Evolutionary conservation across 2,113 vertebrate species (phyloP).

Genomic region (Trematocara variabile): DNA sequence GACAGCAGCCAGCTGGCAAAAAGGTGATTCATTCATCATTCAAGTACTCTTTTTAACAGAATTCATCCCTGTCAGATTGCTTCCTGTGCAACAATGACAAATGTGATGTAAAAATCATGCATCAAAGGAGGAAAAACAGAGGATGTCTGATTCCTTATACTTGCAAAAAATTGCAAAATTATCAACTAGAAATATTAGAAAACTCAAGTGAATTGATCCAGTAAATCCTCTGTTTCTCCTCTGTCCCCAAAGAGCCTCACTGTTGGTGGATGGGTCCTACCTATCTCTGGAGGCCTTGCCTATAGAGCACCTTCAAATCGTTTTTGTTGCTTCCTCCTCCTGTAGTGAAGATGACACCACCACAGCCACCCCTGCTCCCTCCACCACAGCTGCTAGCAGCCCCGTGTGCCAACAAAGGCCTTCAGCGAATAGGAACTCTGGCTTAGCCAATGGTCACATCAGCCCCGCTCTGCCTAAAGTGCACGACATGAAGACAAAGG

Average conservation of each 20-base stretch:
- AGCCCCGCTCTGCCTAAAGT: neutral
- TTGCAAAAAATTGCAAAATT: neutral
- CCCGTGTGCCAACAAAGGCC: conserved; percentile 26
- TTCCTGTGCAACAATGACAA: neutral
- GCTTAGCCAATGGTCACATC: conserved; percentile 53
- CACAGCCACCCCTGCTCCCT: neutral
- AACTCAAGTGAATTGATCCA: conserved; percentile 3
- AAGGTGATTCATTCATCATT: conserved; percentile 51
- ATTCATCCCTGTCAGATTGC: neutral
- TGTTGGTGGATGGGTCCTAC: conserved; percentile 63
- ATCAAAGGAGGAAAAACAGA: conserved; percentile 57
- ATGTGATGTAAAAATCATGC: neutral
- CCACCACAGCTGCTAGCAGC: neutral
- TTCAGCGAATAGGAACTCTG: conserved; percentile 60
- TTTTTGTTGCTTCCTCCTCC: conserved; percentile 69
- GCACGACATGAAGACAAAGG: conserved; percentile 20
- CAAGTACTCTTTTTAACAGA: neutral
- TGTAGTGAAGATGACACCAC: conserved; percentile 57
- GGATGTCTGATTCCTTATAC: conserved; percentile 39
- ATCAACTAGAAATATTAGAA: neutral
- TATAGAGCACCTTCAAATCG: conserved; percentile 69
- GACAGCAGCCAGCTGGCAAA: conserved; percentile 37
- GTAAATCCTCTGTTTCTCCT: conserved; percentile 65
- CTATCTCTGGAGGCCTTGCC: conserved; percentile 71
- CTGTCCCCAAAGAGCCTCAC: conserved; percentile 56